A percentile compares a stretch with the other conserved stretches of the same genome.
Conservation (phyloP, 2,797 vertebrate genomes). For the Neosilurus mollespiculum region DNA sequence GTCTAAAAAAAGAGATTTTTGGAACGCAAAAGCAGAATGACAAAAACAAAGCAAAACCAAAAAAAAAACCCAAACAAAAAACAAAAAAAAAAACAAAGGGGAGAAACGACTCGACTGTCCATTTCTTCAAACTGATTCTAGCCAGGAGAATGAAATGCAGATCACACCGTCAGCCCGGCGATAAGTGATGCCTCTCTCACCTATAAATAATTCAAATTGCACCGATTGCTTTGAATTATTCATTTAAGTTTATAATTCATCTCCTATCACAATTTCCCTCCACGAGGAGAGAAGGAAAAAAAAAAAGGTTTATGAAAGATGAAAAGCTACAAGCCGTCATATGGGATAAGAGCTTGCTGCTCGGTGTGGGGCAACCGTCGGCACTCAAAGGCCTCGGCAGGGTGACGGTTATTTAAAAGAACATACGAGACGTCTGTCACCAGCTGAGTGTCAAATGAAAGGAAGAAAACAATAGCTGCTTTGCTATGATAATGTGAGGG, state of each 20-base stretch:
- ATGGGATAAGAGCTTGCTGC: not conserved
- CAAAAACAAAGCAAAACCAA: not conserved
- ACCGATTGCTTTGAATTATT: conserved; percentile 78
- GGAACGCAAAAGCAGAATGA: not conserved
- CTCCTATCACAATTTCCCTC: conserved; percentile 46
- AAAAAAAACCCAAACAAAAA: not conserved
- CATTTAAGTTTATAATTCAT: conserved; percentile 69
- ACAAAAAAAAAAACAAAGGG: not conserved
- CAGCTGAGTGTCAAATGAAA: not conserved
- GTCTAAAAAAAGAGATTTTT: not conserved
- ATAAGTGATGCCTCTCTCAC: conserved; percentile 56
- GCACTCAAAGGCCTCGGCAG: not conserved
- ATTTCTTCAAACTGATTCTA: conserved; percentile 16
- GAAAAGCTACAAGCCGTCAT: conserved; percentile 31
- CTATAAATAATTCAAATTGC: conserved; percentile 75
- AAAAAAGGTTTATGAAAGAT: conserved; percentile 36
- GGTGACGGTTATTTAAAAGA: not conserved
- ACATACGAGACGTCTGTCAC: too few relatives aligned
- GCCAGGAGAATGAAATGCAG: conserved; percentile 22
- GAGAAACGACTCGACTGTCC: not conserved
- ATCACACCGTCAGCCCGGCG: conserved; percentile 31
- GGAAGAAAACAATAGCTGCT: not conserved
- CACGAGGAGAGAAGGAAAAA: conserved; percentile 46
- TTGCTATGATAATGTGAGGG: not conserved
- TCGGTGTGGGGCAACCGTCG: not conserved